Evolutionary conservation across 2,113 vertebrate genomes (phyloP).

Genomic region (Nicator chloris): DNA sequence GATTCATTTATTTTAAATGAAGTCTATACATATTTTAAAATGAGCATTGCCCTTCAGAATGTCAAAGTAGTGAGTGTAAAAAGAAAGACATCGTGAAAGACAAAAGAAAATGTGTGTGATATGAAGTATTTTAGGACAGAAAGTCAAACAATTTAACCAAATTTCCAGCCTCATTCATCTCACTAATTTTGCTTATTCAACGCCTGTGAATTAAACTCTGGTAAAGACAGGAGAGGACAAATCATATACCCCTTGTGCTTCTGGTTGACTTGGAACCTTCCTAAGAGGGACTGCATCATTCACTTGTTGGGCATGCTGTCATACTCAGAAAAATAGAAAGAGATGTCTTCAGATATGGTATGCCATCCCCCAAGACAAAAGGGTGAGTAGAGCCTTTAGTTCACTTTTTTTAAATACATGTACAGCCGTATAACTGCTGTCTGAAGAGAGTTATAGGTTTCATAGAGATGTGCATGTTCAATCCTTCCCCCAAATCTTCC

Average conservation of each 20-base stretch:
- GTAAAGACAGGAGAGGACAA: background rate
- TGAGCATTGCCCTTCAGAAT: conserved; percentile 50
- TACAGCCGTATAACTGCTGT: background rate
- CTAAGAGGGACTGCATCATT: background rate
- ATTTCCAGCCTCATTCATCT: background rate
- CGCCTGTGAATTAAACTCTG: background rate
- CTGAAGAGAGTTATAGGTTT: background rate
- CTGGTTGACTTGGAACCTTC: background rate
- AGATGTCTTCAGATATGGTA: background rate
- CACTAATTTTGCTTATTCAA: background rate
- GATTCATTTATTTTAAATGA: conserved; percentile 56
- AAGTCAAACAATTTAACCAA: background rate
- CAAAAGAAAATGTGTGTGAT: background rate
- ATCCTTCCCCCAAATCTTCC: background rate
- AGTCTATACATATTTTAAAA: conserved; percentile 58
- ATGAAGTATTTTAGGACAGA: background rate
- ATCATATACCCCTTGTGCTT: background rate
- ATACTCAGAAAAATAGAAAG: background rate
- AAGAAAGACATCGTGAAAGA: conserved; percentile 21
- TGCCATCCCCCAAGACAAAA: background rate
- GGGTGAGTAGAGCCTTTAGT: background rate
- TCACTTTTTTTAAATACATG: background rate
- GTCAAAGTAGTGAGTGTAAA: background rate
- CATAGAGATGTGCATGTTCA: background rate
- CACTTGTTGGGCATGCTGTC: background rate